Percentiles rank a stretch among this genome's conserved stretches.
These are phyloP conservation scores for Tetranychus urticae DNA, from an alignment of 1,140 invertebrate genomes.

Conservation along the genomic window DNA sequence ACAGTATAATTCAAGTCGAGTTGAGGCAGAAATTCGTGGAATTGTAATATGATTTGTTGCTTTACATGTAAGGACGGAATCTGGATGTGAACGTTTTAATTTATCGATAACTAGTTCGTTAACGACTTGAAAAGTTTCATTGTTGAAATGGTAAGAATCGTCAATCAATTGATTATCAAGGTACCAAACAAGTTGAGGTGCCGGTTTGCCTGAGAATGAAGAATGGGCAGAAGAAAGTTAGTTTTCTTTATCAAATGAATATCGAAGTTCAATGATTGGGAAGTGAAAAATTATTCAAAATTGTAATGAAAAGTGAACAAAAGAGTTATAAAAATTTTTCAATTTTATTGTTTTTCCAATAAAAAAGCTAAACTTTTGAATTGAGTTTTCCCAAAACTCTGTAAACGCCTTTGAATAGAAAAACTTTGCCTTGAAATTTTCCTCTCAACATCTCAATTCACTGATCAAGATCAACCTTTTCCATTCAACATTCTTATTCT, in stretches of 20 bases:
- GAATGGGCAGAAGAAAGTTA: background rate
- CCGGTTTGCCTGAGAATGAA: conserved; percentile 13
- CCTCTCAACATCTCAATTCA: no score
- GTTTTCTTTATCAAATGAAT: background rate
- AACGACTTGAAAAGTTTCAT: conserved; percentile 15
- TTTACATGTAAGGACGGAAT: conserved; percentile 57
- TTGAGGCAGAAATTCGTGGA: conserved; percentile 17
- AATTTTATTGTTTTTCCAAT: no score
- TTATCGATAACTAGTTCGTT: conserved; percentile 40
- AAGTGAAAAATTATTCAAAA: background rate
- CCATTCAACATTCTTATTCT: no score
- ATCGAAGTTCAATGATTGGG: background rate
- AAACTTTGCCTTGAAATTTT: no score
- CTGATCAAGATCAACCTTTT: no score
- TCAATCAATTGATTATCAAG: conserved; percentile 13
- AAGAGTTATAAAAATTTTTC: background rate
- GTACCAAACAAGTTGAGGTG: conserved; percentile 17
- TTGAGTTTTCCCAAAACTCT: no score
- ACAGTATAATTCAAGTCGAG: conserved; percentile 17
- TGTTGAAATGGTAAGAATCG: conserved; percentile 11
- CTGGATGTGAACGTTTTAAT: conserved; percentile 44
- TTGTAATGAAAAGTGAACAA: background rate
- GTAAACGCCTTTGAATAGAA: no score
- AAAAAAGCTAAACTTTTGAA: no score
- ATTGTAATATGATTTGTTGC: conserved; percentile 53